A percentile compares a stretch with the other conserved stretches of the same genome.
phyloP scores from a whole-genome alignment of 2,888 invertebrate genomes.

The Stratiomys singularior region DNA sequence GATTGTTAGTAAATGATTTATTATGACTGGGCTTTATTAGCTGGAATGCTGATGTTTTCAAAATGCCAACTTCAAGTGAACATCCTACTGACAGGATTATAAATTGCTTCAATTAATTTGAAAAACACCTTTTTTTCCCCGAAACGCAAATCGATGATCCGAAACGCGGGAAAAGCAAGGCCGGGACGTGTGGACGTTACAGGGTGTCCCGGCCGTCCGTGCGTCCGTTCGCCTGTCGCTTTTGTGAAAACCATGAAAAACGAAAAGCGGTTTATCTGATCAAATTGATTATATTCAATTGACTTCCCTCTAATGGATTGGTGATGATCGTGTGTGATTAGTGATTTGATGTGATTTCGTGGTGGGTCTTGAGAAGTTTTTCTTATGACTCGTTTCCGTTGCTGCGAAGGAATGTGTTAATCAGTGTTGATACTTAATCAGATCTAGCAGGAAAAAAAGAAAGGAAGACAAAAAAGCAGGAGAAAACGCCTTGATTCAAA shows the following conservation, averaged over 20 bases:
- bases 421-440: constrained; percentile 5
- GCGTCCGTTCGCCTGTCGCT: too few relatives aligned
- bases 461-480: too few relatives aligned
- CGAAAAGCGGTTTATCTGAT: constrained; percentile 32
- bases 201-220: constrained; percentile 20
- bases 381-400: not conserved
- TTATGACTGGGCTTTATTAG: constrained; percentile 14
- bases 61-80: constrained; percentile 20
- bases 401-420: not conserved
- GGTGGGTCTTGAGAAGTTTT: constrained; percentile 11
- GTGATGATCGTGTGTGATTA: constrained; percentile 32
- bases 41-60: not conserved
- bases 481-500: not conserved
- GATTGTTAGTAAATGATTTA: constrained; percentile 34
- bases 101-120: constrained; percentile 44
- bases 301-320: constrained; percentile 40
- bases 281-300: constrained; percentile 42
- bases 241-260: constrained; percentile 10
- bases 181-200: constrained; percentile 3
- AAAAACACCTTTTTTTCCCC: constrained; percentile 37
- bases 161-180: not conserved
- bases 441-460: too few relatives aligned
- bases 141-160: constrained; percentile 7
- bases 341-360: constrained; percentile 36
- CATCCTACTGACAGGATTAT: constrained; percentile 44